These are phyloP conservation scores for Prosapia bicincta DNA, from an alignment of 2,888 invertebrate species.

Conservation along the genomic window DNA sequence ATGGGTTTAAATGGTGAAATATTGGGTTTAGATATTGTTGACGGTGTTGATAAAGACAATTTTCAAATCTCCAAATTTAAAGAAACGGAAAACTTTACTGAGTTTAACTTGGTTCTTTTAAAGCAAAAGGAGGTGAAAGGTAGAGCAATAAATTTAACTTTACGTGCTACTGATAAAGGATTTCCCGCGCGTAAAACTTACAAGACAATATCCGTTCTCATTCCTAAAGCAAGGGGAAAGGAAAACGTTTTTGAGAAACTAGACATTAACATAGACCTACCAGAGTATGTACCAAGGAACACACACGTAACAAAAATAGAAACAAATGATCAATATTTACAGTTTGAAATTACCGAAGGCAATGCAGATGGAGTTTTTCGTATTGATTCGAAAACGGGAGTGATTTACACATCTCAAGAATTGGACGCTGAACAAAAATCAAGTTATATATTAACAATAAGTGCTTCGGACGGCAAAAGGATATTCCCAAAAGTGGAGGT, in stretches of 20 bases:
- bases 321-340: constrained; percentile 51
- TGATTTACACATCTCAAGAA: constrained; percentile 74
- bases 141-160: constrained; percentile 78
- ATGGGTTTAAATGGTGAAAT: constrained; percentile 80
- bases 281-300: constrained; percentile 82
- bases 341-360: constrained; percentile 71
- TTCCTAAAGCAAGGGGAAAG: constrained; percentile 80
- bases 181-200: constrained; percentile 71
- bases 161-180: constrained; percentile 80
- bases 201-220: constrained; percentile 73
- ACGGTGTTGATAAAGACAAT: constrained; percentile 77
- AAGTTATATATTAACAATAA: constrained; percentile 81
- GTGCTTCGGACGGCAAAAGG: constrained; percentile 81
- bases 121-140: constrained; percentile 44
- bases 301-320: constrained; percentile 70
- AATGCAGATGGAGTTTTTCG: constrained; percentile 67
- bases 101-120: background rate
- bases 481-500: constrained; percentile 85
- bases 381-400: constrained; percentile 81
- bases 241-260: constrained; percentile 81
- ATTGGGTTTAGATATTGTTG: constrained; percentile 73
- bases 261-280: constrained; percentile 81
- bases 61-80: constrained; percentile 59
- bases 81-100: constrained; percentile 52
- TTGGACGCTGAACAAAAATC: constrained; percentile 82